Evolutionary conservation across 2,888 invertebrate species (phyloP).

Genomic region (Acronicta aceris): DNA sequence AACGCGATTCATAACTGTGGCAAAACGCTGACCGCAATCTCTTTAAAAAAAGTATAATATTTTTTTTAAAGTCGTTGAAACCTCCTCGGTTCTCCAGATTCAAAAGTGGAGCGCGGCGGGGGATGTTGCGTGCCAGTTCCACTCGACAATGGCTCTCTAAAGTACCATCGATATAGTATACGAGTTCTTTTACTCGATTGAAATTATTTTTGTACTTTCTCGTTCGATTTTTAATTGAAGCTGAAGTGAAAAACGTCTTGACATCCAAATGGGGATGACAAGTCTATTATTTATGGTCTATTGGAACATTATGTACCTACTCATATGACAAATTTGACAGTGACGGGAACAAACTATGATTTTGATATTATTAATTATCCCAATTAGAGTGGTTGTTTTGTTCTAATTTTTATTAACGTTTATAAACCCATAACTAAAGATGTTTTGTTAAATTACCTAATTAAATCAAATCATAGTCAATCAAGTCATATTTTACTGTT

Average conservation of each 20-base stretch:
- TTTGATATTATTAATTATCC: too few relatives aligned
- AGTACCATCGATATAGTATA: conserved; percentile 58
- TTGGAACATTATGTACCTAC: too few relatives aligned
- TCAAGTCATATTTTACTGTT: too few relatives aligned
- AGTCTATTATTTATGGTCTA: too few relatives aligned
- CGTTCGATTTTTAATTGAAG: conserved; percentile 36
- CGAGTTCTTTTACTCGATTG: conserved; percentile 35
- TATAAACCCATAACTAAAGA: too few relatives aligned
- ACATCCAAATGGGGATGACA: too few relatives aligned
- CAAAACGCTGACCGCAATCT: conserved; percentile 48
- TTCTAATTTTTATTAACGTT: too few relatives aligned
- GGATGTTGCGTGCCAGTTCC: conserved; percentile 68
- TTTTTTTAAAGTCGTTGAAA: conserved; percentile 54
- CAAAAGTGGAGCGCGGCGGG: conserved; percentile 63
- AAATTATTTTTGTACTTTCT: conserved; percentile 42
- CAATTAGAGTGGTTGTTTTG: too few relatives aligned
- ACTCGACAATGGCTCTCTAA: conserved; percentile 62
- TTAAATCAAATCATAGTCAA: too few relatives aligned
- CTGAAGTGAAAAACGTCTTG: not conserved
- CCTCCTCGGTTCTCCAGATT: conserved; percentile 60
- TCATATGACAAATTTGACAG: too few relatives aligned
- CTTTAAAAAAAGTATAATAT: conserved; percentile 53
- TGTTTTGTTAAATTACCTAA: too few relatives aligned
- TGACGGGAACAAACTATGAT: too few relatives aligned
- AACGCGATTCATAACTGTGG: conserved; percentile 48